Evolutionary conservation across 2,797 vertebrate genomes (phyloP).

Genomic region (Telmatherina bonti): DNA sequence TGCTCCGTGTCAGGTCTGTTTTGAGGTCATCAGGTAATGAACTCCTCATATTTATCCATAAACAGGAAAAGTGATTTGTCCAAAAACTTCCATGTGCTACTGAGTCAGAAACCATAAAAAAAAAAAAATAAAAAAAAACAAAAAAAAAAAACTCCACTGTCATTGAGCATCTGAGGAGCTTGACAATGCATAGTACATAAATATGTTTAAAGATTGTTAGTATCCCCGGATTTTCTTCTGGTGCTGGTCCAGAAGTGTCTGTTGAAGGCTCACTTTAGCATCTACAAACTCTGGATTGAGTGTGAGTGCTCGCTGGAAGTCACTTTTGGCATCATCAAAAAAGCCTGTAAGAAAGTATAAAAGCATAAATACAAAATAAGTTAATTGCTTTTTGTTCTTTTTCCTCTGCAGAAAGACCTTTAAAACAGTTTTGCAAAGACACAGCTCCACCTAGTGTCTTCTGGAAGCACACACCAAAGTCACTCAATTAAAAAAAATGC

Average conservation of each 20-base stretch:
- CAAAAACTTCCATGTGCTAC: not conserved
- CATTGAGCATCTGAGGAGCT: not conserved
- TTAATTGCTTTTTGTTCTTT: not conserved
- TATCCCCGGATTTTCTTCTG: slow-evolving; percentile 82
- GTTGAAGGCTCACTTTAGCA: slow-evolving; percentile 89
- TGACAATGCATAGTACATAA: not conserved
- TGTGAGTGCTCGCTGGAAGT: slow-evolving; percentile 90
- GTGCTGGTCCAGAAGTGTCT: slow-evolving; percentile 90
- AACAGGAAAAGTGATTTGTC: not conserved
- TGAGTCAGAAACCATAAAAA: not conserved
- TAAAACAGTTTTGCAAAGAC: not conserved
- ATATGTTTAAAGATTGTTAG: slow-evolving; percentile 53
- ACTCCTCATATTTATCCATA: not conserved
- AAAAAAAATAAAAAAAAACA: too few relatives aligned
- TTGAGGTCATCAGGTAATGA: not conserved
- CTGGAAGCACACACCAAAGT: slow-evolving; percentile 2
- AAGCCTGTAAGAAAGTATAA: slow-evolving; percentile 80
- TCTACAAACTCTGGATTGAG: slow-evolving; percentile 93
- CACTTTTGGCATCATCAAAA: slow-evolving; percentile 90
- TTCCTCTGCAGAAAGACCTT: not conserved
- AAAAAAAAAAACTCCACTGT: not conserved
- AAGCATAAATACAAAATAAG: slow-evolving; percentile 1
- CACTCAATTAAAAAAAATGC: not conserved
- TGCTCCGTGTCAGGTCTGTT: not conserved
- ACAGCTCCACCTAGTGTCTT: slow-evolving; percentile 68